Evolutionary conservation across 2,113 vertebrate genomes (phyloP).

Genomic region (Phaethornis superciliosus): DNA sequence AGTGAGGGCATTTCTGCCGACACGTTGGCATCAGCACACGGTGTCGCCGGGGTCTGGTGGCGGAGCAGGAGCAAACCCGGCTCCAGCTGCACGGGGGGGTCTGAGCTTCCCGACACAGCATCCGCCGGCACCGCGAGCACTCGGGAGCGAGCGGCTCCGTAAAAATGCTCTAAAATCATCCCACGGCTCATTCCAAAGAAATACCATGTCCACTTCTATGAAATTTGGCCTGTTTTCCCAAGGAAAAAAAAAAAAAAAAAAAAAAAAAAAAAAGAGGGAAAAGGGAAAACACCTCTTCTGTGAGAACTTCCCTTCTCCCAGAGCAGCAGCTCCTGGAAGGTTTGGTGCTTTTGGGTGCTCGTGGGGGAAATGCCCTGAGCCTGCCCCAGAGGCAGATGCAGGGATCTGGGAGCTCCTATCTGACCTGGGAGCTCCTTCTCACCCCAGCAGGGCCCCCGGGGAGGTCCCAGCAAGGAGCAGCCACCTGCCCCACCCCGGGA

Average conservation of each 20-base stretch:
- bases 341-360: neutral
- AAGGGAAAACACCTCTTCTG: neutral
- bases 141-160: rapidly evolving
- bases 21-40: neutral
- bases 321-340: rapidly evolving
- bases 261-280: no score
- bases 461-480: neutral
- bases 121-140: neutral
- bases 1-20: neutral
- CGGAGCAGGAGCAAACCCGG: neutral
- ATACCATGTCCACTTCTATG: no score
- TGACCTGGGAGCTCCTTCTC: no score
- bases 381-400: neutral
- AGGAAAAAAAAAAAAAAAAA: neutral
- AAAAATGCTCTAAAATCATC: no score
- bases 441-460: neutral
- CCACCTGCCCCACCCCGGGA: rapidly evolving
- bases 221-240: neutral
- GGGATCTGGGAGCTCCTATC: no score
- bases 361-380: neutral
- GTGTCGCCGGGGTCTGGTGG: neutral
- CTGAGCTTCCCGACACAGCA: no score
- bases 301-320: neutral
- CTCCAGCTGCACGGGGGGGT: neutral
- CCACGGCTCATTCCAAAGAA: neutral